Evolutionary conservation across 2,888 invertebrate species (phyloP).

Genomic region (Campopleginae sp.): DNA sequence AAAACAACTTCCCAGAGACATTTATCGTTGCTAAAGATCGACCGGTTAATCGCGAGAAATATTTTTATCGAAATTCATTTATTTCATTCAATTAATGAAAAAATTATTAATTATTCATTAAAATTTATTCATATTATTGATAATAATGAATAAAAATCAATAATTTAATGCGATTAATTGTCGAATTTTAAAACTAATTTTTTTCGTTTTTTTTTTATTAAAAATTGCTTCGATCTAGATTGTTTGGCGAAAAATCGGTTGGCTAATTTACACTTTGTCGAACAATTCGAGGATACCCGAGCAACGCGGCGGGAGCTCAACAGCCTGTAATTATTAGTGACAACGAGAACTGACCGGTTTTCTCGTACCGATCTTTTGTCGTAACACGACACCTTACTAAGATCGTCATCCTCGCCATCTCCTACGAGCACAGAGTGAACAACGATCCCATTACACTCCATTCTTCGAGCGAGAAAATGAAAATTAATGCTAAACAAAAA

Average conservation of each 20-base stretch:
- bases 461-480: not conserved
- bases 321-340: slow-evolving; percentile 53
- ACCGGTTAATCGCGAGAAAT: slow-evolving; percentile 18
- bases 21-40: slow-evolving; percentile 21
- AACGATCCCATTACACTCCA: slow-evolving; percentile 34
- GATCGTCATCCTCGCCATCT: slow-evolving; percentile 35
- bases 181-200: not conserved
- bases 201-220: not conserved
- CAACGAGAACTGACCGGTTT: slow-evolving; percentile 50
- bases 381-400: slow-evolving; percentile 51
- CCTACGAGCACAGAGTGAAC: slow-evolving; percentile 48
- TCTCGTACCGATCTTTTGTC: slow-evolving; percentile 25
- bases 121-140: no score
- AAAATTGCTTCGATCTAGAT: not conserved
- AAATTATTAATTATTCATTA: no score
- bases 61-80: not conserved
- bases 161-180: no score
- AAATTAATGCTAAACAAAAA: not conserved
- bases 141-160: no score
- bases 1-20: slow-evolving; percentile 53
- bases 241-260: not conserved
- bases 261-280: not conserved
- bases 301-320: not conserved
- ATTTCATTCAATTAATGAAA: not conserved
- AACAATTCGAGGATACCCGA: slow-evolving; percentile 2